Evolutionary conservation across 2,797 vertebrate genomes (phyloP).

Genomic region (Lophius americanus): DNA sequence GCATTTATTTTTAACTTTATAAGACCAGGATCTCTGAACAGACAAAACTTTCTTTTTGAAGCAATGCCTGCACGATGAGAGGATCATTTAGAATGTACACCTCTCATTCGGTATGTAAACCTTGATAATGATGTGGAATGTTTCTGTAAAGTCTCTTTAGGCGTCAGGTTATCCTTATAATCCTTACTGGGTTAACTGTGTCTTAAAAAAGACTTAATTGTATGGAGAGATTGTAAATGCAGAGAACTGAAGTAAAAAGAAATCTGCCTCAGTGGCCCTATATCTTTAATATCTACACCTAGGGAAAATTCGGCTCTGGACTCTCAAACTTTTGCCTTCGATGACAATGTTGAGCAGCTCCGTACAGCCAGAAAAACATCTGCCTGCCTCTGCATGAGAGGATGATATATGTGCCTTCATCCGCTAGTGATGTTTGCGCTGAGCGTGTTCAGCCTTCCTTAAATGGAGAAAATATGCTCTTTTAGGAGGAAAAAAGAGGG

Average conservation of each 20-base stretch:
- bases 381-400: constrained; percentile 67
- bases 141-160: constrained; percentile 1
- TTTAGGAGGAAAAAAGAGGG: constrained; percentile 65
- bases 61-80: constrained; percentile 10
- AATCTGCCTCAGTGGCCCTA: constrained; percentile 44
- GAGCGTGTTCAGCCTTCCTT: constrained; percentile 75
- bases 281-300: constrained; percentile 45
- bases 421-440: constrained; percentile 66
- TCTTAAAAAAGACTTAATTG: constrained; percentile 11
- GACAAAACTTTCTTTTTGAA: constrained; percentile 5
- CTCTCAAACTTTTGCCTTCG: constrained; percentile 41
- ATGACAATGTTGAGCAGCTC: constrained; percentile 46
- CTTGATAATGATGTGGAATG: constrained; percentile 11
- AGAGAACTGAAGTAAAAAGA: neutral
- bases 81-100: constrained; percentile 13
- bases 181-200: neutral
- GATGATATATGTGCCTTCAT: constrained; percentile 69
- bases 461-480: constrained; percentile 85
- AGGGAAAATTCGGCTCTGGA: constrained; percentile 25
- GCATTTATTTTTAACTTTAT: constrained; percentile 42
- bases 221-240: neutral
- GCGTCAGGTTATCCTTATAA: neutral
- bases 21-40: constrained; percentile 5
- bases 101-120: constrained; percentile 15
- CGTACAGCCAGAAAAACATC: constrained; percentile 68